These are phyloP conservation scores for Euglossa dilemma DNA, from an alignment of 1,140 invertebrate species.

Conservation along the genomic window DNA sequence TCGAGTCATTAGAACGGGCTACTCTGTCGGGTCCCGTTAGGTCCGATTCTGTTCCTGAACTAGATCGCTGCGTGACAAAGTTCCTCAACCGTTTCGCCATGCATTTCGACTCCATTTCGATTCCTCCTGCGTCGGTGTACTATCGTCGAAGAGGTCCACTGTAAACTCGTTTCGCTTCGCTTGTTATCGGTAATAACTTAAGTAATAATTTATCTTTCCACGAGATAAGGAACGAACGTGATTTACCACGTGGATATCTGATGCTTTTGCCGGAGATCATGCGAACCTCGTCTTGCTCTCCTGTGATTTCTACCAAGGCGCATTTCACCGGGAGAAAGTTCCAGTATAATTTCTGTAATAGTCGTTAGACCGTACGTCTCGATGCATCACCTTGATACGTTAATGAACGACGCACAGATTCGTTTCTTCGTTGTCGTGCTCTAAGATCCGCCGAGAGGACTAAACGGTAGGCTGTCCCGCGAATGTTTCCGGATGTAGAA, in stretches of 20 bases:
- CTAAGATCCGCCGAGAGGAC: neutral
- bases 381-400: neutral
- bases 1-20: conserved; percentile 4
- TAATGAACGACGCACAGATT: neutral
- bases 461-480: neutral
- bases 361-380: too few relatives aligned
- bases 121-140: too few relatives aligned
- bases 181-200: neutral
- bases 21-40: conserved; percentile 27
- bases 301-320: too few relatives aligned
- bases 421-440: neutral
- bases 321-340: neutral
- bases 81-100: neutral
- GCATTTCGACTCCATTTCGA: neutral
- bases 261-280: too few relatives aligned
- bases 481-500: conserved; percentile 16
- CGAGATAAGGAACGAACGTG: neutral
- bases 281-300: too few relatives aligned
- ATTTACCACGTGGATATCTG: too few relatives aligned
- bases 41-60: conserved; percentile 2
- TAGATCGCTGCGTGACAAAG: conserved; percentile 25
- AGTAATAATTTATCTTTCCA: neutral
- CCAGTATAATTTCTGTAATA: neutral
- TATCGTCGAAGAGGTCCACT: neutral
- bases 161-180: neutral